Percentiles rank a stretch among this genome's conserved stretches.
These are phyloP conservation scores for Argya squamiceps DNA, from an alignment of 2,797 vertebrate genomes.

Conservation along the genomic window DNA sequence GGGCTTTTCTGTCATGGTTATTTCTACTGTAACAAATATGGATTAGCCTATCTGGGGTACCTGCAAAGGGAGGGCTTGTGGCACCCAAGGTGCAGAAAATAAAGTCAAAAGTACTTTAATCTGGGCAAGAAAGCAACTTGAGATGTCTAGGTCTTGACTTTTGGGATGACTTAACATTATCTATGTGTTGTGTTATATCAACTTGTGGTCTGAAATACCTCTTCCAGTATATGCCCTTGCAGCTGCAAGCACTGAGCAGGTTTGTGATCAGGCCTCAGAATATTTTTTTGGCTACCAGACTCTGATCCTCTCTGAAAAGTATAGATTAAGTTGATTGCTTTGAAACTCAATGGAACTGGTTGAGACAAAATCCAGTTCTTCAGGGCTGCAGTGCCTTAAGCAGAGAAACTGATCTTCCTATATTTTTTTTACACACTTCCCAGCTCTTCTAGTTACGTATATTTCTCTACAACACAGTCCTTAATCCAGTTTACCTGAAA, in stretches of 20 bases:
- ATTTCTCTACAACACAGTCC: background rate
- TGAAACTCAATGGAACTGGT: background rate
- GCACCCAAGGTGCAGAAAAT: background rate
- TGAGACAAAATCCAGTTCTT: background rate
- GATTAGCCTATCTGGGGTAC: background rate
- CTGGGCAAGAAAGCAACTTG: background rate
- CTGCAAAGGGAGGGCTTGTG: background rate
- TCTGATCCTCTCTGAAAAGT: background rate
- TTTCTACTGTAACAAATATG: background rate
- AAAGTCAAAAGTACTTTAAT: background rate
- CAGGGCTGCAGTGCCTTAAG: background rate
- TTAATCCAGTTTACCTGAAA: background rate
- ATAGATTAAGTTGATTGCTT: background rate
- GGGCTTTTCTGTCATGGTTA: background rate
- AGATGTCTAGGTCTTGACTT: background rate
- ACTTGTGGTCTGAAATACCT: background rate
- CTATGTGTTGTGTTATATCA: background rate
- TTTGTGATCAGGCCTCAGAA: background rate
- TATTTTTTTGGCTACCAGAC: background rate
- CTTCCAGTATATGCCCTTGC: background rate
- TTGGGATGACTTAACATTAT: background rate
- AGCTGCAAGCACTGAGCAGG: background rate
- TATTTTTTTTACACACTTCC: background rate
- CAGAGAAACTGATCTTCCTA: background rate
- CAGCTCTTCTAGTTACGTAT: background rate